These are phyloP conservation scores for Drosophila jambulina DNA, from an alignment of 1,140 invertebrate species.

Conservation along the genomic window DNA sequence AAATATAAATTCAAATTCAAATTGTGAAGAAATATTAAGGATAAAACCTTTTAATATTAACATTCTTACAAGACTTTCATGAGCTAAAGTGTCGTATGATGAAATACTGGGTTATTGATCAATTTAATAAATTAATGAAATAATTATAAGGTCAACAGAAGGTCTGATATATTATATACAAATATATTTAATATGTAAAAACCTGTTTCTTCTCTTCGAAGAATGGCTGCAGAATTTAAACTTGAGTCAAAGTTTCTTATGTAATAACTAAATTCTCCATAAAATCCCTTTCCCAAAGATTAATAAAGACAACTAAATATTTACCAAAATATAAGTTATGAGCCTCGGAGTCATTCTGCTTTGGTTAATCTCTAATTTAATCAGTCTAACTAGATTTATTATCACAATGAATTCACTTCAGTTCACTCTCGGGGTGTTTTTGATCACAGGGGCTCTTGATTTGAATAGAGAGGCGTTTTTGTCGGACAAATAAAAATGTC, in stretches of 20 bases:
- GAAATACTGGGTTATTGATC: background rate
- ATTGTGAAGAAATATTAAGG: no score
- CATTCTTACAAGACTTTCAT: no score
- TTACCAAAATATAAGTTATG: slow-evolving; percentile 83
- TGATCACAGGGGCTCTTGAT: slow-evolving; percentile 43
- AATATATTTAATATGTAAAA: background rate
- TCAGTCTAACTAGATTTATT: slow-evolving; percentile 63
- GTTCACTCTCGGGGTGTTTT: slow-evolving; percentile 10
- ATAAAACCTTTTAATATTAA: background rate
- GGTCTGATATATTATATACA: background rate
- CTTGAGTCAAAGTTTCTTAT: background rate
- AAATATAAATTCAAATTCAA: background rate
- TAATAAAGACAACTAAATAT: background rate
- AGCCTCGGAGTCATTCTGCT: slow-evolving; percentile 75
- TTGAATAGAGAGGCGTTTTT: slow-evolving; percentile 9
- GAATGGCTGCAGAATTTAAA: no score
- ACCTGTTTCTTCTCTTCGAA: background rate
- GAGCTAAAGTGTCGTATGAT: background rate
- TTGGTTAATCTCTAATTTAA: slow-evolving; percentile 47
- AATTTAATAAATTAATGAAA: background rate
- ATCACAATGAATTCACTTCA: slow-evolving; percentile 57
- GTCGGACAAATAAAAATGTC: slow-evolving; percentile 31
- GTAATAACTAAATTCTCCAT: no score
- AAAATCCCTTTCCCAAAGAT: no score
- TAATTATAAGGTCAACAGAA: background rate